phyloP scores from a whole-genome alignment of 2,113 vertebrate species.

The Periophthalmodon schlosseri region DNA sequence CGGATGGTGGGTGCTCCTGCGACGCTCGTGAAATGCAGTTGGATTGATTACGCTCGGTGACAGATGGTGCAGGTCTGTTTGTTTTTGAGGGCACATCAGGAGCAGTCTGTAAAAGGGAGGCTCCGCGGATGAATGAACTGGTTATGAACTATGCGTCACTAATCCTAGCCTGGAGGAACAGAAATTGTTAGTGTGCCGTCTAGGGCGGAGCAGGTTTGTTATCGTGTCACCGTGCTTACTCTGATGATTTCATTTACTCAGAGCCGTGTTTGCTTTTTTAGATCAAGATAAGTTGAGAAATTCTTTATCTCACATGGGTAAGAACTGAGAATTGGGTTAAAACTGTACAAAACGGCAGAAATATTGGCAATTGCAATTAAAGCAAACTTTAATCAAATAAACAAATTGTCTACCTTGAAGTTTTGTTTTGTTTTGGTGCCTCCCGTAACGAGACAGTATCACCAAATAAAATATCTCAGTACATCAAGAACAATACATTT shows the following conservation, averaged over 20 bases:
- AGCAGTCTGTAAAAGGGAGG: conserved; percentile 30
- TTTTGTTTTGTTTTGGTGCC: too few relatives aligned
- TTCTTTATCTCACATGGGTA: too few relatives aligned
- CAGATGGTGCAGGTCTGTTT: conserved; percentile 38
- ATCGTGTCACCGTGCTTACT: not conserved
- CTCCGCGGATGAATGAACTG: conserved; percentile 15
- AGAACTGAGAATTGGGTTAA: too few relatives aligned
- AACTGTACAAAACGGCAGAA: too few relatives aligned
- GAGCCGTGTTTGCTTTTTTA: not conserved
- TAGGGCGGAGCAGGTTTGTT: not conserved
- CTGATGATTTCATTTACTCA: not conserved
- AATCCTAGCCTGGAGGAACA: not conserved
- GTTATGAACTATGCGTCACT: conserved; percentile 1
- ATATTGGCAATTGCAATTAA: too few relatives aligned
- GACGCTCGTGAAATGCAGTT: conserved; percentile 30
- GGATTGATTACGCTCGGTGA: conserved; percentile 26
- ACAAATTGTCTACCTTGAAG: too few relatives aligned
- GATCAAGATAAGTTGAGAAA: not conserved
- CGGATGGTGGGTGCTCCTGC: conserved; percentile 13
- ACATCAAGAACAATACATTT: too few relatives aligned
- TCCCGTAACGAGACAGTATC: not conserved
- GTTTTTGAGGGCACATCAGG: conserved; percentile 12
- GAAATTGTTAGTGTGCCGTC: conserved; percentile 18
- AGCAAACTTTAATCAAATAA: too few relatives aligned
- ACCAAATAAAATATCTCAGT: too few relatives aligned